These are phyloP conservation scores for Carlito syrichta DNA, from an alignment of 2,113 vertebrate genomes.

Conservation along the genomic window DNA sequence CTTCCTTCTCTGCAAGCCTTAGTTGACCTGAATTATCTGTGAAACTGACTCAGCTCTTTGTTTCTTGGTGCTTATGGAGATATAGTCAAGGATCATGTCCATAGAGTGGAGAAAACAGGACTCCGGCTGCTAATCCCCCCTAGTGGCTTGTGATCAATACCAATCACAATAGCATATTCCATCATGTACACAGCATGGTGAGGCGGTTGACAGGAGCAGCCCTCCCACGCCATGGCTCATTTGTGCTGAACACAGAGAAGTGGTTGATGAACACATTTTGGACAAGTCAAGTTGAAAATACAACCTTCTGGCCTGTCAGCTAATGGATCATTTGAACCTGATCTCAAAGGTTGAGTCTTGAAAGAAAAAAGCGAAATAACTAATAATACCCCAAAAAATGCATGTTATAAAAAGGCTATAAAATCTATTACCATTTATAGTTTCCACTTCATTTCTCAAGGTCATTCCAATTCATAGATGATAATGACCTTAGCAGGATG, in stretches of 20 bases:
- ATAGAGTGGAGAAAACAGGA: background rate
- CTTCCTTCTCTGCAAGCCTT: background rate
- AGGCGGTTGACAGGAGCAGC: background rate
- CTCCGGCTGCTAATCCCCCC: background rate
- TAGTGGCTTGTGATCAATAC: background rate
- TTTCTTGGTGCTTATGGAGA: background rate
- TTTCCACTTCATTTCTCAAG: constrained; percentile 37
- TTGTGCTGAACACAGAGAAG: background rate
- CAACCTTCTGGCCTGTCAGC: background rate
- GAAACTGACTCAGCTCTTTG: constrained; percentile 1
- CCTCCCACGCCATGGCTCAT: background rate
- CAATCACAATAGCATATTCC: background rate
- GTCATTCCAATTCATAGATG: background rate
- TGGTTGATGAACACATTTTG: background rate
- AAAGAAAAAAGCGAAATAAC: background rate
- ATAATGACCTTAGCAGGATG: background rate
- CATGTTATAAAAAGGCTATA: background rate
- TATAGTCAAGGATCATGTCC: background rate
- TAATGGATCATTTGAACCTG: background rate
- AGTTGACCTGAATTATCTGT: constrained; percentile 21
- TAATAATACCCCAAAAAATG: background rate
- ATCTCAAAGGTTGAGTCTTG: background rate
- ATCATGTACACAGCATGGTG: background rate
- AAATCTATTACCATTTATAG: background rate
- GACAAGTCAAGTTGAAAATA: constrained; percentile 27